Base-by-base conservation (phyloP, 2,113 vertebrate species). In the Sturnira hondurensis region DNA sequence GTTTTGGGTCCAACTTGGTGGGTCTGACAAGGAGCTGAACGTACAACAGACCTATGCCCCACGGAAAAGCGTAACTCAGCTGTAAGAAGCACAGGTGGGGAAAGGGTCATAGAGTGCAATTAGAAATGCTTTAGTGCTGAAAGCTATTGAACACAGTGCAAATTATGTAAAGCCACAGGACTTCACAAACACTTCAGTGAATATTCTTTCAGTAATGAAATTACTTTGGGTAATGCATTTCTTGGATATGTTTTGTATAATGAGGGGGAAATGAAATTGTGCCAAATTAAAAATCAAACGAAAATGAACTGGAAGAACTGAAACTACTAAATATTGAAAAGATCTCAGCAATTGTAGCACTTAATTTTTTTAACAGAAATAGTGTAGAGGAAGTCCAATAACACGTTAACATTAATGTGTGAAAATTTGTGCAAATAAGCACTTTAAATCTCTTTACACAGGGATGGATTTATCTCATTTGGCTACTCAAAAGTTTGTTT, bases 151-250 rank as follows among this genome's bases (percentile, higher is more conserved):
- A 38, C 77, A 41, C 89, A 65, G n/a, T 93, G 33, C 12, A 97
- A 76, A 45, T 86, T 24, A n/a, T 68, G 81, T 87, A 56, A 92
- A 96, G 94, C 84, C 26, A 92, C 13, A 76, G 52, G 61, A 56
- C n/a, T n/a, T 97, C 81, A 73, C 74, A 92, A 96, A 83, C 7
- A 91, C 90, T 93, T 88, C 77, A 92, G 95, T 98, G 84, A 52
- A 56, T 93, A 94, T 96, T 96, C 94, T 95, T 47, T 89, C 50
- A 73, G 90, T 91, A 97, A 97, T 94, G 91, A 96, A 96, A 96
- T 97, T 97, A 77, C 67, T 97, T 94, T 92, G 73, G 74, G 24
- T 14, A 54, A 83, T 97, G 85, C n/a, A 95, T 97, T 95, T 97
- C 88, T 97, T 93, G 78, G 61, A 85, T 43, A 81, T 7, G 68